Base-by-base conservation (phyloP, 64 coral and sea anemone genomes). In the Stichodactyla mertensii region DNA sequence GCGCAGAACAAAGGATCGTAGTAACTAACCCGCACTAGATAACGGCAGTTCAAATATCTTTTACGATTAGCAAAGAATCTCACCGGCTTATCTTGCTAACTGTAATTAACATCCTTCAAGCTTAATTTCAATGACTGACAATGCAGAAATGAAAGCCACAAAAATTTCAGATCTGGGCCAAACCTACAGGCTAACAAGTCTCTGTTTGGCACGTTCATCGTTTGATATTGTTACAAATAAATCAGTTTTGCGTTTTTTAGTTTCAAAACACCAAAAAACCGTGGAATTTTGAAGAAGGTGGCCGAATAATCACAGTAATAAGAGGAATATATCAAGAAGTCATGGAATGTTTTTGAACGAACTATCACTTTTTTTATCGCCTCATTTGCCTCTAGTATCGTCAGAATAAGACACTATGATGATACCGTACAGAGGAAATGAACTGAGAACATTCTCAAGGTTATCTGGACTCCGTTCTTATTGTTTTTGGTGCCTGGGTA, bases 41-140 rank as follows among this genome's bases (percentile, higher is more conserved):
- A 74, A 74, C 20, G 2, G 15, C 4, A 31, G 69, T 74, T 74
- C 24, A 74, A 23, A 36, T 74, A 74, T 74, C 69, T 23, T 74
- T 31, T 74, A 74, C 24, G 69, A 7, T 31, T 74, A 74, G 69
- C 22, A 31, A 74, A 74, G 24, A 74, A 74, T 74, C 69, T 36
- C 10, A 2, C 64, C 27, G 4, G 12, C 69, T 74, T 74, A 74
- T 74, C 69, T 74, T 31, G 69, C 69, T 31, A 9, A 23, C 69
- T 74, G 69, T 31, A 74, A 74, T 74, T 74, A 74, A 31, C 69
- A 74, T 26, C 69, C 69, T 27, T 74, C 22, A 74, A 74, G 69
- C 69, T 74, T 74, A 74, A 27, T 74, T 74, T 74, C 69, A 74
- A 74, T 74, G 69, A 74, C 24, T 26, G 69, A 74, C 69, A 74